These are phyloP conservation scores for Himalopsyche anomala DNA, from an alignment of 2,888 invertebrate genomes.

Conservation along the genomic window DNA sequence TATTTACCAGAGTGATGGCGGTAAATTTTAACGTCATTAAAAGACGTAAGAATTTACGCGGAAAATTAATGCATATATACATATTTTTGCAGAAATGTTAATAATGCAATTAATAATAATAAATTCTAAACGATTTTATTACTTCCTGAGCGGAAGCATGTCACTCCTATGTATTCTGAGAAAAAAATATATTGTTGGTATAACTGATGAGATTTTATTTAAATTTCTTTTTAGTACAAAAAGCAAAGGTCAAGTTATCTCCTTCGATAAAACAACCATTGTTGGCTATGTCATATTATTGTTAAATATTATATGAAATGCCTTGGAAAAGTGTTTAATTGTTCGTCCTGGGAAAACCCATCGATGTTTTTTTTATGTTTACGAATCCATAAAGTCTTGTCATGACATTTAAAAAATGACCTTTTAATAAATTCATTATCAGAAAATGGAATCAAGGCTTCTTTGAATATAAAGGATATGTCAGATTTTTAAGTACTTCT, in stretches of 20 bases:
- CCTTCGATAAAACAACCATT: background rate
- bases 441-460: slow-evolving; percentile 31
- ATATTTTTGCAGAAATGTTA: too few species aligned
- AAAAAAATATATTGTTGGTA: background rate
- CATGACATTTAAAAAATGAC: slow-evolving; percentile 22
- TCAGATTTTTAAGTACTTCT: too few species aligned
- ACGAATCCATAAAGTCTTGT: slow-evolving; percentile 5
- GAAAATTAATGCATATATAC: too few species aligned
- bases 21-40: too few species aligned
- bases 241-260: slow-evolving; percentile 1
- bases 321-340: slow-evolving; percentile 24
- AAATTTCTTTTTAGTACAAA: slow-evolving; percentile 13
- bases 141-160: background rate
- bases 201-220: background rate
- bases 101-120: too few species aligned
- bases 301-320: background rate
- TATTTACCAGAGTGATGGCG: too few species aligned
- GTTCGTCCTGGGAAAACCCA: slow-evolving; percentile 24
- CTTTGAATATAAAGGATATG: too few species aligned
- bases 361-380: background rate
- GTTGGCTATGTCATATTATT: background rate
- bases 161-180: background rate
- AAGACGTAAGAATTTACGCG: too few species aligned
- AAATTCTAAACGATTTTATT: background rate
- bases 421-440: slow-evolving; percentile 43